Base-by-base conservation (phyloP, 2,888 invertebrate species). In the Cryptocephalus moraei region DNA sequence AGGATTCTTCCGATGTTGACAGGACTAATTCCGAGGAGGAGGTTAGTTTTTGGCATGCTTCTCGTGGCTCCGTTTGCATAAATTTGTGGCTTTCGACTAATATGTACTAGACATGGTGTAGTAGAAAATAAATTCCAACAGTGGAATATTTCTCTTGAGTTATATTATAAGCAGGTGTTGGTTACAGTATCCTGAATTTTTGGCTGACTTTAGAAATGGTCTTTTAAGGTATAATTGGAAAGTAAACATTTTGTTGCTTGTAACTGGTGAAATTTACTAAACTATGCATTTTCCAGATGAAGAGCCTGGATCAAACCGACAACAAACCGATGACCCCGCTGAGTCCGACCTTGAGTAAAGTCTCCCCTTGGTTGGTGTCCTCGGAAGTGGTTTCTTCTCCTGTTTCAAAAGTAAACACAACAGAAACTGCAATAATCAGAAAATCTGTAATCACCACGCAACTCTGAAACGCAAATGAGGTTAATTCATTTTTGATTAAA, bases 361-460 rank as follows among this genome's bases (percentile, higher is more conserved):
- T 86, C 4, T 86, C 86, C 4, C 90, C 90, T 1, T 90, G 90
- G 90, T 72, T 90, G 52, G 90, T 90, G 36, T 80, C 84, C 33
- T 81, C 84, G 10, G 86, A 86, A 61, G 80, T 82, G 13, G 76
- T 79, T 49, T 77, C 80, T 33, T 72, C 75, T 33, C 75, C 77
- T 14, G 68, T 73, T 14, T 82, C 84, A 41, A 74, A 77, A 50
- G 75, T 80, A 4, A 74, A 77, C 41, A 75, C 78, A 31, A 75
- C 80, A 57, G 76, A 84, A 65, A 78, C 80, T 62, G 52, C 68
- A 11, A 84, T 89, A 56, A 82, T 87, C 63, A 80, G 89, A 58
- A 90, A 89, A 73, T 87, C 89, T 51, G 90, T 90, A 62, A 90
- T 90, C 59, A 90, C 89, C 54, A 90, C 90, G 52, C 90, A 90